Base-by-base conservation (phyloP, 2,797 vertebrate species). In the Parauchenoglanis punctatus region DNA sequence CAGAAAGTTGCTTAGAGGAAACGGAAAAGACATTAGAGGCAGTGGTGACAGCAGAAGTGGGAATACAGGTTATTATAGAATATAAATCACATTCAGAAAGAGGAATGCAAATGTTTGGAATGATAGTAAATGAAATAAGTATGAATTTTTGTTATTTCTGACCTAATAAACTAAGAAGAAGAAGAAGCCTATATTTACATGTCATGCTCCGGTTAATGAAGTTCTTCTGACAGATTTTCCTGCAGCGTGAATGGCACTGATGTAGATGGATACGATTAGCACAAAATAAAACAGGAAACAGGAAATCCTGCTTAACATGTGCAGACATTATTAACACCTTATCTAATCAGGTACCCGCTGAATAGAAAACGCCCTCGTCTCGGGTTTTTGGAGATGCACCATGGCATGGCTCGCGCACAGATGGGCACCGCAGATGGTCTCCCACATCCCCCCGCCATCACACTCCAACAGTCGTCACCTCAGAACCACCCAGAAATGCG, bases 341-440 rank as follows among this genome's bases (percentile, higher is more conserved):
- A 46, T 81, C 65, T 86, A 87, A 87, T 86, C 75, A 76, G 81
- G 85, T 86, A 82, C 76, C 81, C n/a, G 6, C 72, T 83, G 88
- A 73, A 83, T 85, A 70, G 58, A 78, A 85, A 82, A 87, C 40
- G 65, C 58, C 61, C 58, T 87, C 76, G 28, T 85, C 81, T 63
- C 63, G 61, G 81, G 49, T 85, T 75, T 78, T 82, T 87, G 83
- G 82, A 90, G 89, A 91, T 54, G 93, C 90, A 93, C 90, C 91
- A 91, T 93, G 91, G 90, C 92, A 90, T 84, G 90, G 90, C 88
- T 93, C 40, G 83, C 87, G 73, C 86, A 92, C 95, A 96, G 95
- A 96, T 96, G 95, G 96, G 93, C 92, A 89, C 91, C 94, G 93
- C 96, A 96, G 95, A 96, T 96, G 96, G 96, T 93, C 92, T 91